These are phyloP conservation scores for Gymnogyps californianus DNA, from an alignment of 2,113 vertebrate species.

Conservation along the genomic window DNA sequence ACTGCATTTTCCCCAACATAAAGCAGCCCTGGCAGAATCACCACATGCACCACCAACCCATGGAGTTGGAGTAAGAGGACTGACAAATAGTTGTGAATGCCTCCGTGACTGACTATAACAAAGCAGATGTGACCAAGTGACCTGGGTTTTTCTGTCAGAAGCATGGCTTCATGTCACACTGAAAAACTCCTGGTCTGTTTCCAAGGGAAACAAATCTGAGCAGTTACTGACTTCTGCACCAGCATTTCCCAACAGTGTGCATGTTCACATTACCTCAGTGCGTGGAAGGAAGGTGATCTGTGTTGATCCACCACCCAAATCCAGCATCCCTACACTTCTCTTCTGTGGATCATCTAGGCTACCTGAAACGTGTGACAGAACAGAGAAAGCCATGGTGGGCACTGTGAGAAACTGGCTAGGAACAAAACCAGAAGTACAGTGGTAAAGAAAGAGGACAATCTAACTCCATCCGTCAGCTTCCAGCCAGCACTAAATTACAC, in stretches of 20 bases:
- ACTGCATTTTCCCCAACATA: neutral
- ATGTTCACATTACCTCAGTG: conserved; percentile 76
- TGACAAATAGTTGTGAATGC: neutral
- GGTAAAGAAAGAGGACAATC: neutral
- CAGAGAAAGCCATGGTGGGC: neutral
- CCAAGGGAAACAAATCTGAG: neutral
- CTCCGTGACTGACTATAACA: neutral
- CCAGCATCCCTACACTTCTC: conserved; percentile 87
- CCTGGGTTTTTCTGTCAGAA: neutral
- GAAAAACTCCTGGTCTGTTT: neutral
- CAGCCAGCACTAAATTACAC: neutral
- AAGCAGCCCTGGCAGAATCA: neutral
- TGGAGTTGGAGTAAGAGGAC: accelerated
- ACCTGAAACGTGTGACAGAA: conserved; percentile 69
- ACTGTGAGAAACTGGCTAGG: neutral
- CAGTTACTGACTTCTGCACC: neutral
- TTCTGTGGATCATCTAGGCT: conserved; percentile 71
- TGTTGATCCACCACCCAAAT: conserved; percentile 93
- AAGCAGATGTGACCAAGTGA: neutral
- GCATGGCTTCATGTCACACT: neutral
- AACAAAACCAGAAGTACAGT: neutral
- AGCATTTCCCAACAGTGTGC: neutral
- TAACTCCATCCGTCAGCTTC: neutral
- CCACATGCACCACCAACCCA: neutral
- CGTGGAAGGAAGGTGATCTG: conserved; percentile 92